These are phyloP conservation scores for Melikaiella ostensackeni DNA, from an alignment of 2,888 invertebrate species.

Conservation along the genomic window DNA sequence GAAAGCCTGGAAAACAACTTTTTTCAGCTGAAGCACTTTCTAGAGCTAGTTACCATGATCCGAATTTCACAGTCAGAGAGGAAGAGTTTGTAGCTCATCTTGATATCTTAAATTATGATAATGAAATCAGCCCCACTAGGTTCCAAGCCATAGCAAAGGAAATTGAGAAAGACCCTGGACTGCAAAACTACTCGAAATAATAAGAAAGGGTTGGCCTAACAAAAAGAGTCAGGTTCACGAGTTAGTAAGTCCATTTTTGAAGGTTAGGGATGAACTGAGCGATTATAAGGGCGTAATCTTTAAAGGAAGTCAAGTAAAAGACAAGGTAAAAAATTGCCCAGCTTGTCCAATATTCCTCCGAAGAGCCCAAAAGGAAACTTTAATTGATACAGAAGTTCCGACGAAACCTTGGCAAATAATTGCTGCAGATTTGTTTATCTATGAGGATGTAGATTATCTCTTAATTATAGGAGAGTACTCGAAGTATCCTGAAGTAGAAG, in stretches of 20 bases:
- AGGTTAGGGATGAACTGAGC: constrained; percentile 34
- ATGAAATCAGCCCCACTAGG: constrained; percentile 25
- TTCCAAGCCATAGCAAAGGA: constrained; percentile 38
- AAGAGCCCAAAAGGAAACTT: constrained; percentile 53
- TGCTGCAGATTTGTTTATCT: constrained; percentile 57
- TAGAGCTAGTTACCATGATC: constrained; percentile 48
- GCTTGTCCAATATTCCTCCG: constrained; percentile 55
- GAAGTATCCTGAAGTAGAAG: constrained; percentile 54
- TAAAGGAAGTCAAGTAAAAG: background rate
- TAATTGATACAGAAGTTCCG: constrained; percentile 52
- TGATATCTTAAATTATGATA: background rate
- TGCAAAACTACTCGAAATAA: constrained; percentile 52
- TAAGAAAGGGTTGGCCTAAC: constrained; percentile 46
- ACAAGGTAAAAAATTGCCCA: constrained; percentile 55
- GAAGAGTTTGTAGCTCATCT: constrained; percentile 23
- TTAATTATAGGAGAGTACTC: constrained; percentile 45
- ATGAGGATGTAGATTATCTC: constrained; percentile 42
- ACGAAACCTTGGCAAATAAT: constrained; percentile 57
- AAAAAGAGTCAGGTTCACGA: background rate
- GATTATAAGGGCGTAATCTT: background rate
- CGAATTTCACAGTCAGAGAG: constrained; percentile 32
- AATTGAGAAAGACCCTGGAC: constrained; percentile 52
- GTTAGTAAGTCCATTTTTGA: constrained; percentile 2
- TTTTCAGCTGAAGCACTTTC: constrained; percentile 64
- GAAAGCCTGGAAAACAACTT: constrained; percentile 61